Evolutionary conservation across 2,888 invertebrate species (phyloP).

Genomic region (Oxytorus armatus): DNA sequence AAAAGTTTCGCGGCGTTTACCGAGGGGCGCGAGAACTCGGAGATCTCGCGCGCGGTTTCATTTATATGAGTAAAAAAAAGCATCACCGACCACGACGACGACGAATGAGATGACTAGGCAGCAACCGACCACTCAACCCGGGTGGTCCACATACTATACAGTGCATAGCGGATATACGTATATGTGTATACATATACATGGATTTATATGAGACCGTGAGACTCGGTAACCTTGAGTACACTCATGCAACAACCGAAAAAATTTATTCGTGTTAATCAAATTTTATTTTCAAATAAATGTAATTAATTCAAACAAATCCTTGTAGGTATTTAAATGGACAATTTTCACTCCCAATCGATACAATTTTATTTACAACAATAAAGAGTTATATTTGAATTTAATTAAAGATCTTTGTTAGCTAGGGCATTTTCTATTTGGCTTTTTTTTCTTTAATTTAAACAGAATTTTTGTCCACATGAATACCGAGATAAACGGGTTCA

Average conservation of each 20-base stretch:
- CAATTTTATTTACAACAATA: too few relatives aligned
- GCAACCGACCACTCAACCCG: slow-evolving; percentile 10
- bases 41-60: slow-evolving; percentile 6
- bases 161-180: slow-evolving; percentile 13
- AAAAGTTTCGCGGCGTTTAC: slow-evolving; percentile 30
- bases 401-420: too few relatives aligned
- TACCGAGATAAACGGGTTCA: too few relatives aligned
- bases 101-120: slow-evolving; percentile 25
- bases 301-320: too few relatives aligned
- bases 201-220: neutral
- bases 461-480: too few relatives aligned
- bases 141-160: slow-evolving; percentile 46
- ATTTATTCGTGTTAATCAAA: neutral
- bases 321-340: too few relatives aligned
- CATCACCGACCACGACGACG: neutral
- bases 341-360: too few relatives aligned
- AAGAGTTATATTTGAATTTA: too few relatives aligned
- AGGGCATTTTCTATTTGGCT: too few relatives aligned
- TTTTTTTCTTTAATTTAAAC: too few relatives aligned
- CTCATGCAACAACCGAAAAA: neutral
- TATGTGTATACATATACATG: slow-evolving; percentile 3
- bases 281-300: too few relatives aligned
- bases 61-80: slow-evolving; percentile 28
- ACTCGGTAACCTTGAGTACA: neutral
- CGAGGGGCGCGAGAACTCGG: slow-evolving; percentile 33